These are phyloP conservation scores for Samia ricini DNA, from an alignment of 1,140 invertebrate species.

Conservation along the genomic window DNA sequence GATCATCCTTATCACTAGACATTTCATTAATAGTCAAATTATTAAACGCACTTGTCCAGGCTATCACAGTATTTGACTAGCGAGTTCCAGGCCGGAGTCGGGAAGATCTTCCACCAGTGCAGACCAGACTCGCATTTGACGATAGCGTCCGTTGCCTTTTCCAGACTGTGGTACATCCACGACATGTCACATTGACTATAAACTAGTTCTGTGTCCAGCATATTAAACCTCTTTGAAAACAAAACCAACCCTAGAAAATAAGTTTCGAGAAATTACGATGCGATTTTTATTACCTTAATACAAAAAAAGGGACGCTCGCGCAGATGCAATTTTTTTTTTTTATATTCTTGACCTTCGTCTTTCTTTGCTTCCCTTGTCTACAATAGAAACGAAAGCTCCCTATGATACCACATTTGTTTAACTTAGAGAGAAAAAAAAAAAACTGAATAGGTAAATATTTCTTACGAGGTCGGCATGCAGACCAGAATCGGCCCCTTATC, in stretches of 20 bases:
- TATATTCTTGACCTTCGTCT: too few species aligned
- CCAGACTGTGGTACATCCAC: conserved; percentile 80
- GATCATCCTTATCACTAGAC: too few species aligned
- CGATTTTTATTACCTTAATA: too few species aligned
- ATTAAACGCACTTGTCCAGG: conserved; percentile 73
- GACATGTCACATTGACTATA: conserved; percentile 76
- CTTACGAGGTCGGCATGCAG: too few species aligned
- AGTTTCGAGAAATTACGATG: conserved; percentile 10
- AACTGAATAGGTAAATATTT: too few species aligned
- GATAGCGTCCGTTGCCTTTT: conserved; percentile 79
- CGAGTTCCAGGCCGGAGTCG: conserved; percentile 79
- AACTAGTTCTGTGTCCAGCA: conserved; percentile 72
- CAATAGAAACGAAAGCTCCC: too few species aligned
- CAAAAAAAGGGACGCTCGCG: too few species aligned
- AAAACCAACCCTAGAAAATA: conserved; percentile 75
- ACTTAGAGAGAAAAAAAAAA: too few species aligned
- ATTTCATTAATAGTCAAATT: background rate
- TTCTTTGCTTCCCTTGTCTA: too few species aligned
- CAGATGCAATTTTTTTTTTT: too few species aligned
- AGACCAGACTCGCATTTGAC: conserved; percentile 81
- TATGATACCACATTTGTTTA: too few species aligned
- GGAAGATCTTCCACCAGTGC: conserved; percentile 83
- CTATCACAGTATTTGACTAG: conserved; percentile 79
- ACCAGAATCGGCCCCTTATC: too few species aligned
- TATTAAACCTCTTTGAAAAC: conserved; percentile 80